Percentiles rank a stretch among this genome's conserved stretches.
Conservation (phyloP, 2,113 vertebrate species). For the Pelusios castaneus region DNA sequence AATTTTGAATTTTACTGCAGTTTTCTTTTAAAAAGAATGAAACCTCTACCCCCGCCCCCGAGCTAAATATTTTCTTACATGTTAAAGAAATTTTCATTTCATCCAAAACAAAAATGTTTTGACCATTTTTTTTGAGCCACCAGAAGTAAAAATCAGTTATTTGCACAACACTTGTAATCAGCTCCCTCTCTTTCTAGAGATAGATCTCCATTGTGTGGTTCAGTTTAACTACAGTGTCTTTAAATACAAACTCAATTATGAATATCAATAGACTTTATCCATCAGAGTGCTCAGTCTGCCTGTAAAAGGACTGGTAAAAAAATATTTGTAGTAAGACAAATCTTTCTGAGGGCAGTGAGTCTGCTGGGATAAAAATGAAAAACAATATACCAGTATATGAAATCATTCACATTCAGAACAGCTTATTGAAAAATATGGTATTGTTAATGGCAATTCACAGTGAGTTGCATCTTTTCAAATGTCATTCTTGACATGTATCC, state of each 20-base stretch:
- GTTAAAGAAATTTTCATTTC: background rate
- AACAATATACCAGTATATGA: background rate
- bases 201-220: background rate
- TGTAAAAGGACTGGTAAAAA: constrained; percentile 6
- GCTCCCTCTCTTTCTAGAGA: background rate
- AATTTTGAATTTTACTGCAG: background rate
- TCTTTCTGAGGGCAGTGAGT: constrained; percentile 10
- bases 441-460: constrained; percentile 1
- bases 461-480: constrained; percentile 4
- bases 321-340: constrained; percentile 6
- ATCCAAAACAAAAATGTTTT: background rate
- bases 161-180: background rate
- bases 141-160: background rate
- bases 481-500: constrained; percentile 36
- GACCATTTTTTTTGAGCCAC: background rate
- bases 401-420: constrained; percentile 9
- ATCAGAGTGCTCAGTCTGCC: background rate
- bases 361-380: constrained; percentile 17
- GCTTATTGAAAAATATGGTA: constrained; percentile 6
- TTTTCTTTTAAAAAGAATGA: background rate
- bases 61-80: background rate
- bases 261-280: background rate
- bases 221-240: background rate
- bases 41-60: too few species aligned
- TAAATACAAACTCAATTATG: background rate